Evolutionary conservation across 1,140 invertebrate species (phyloP), one percentile per base, ranked within the genome.

Genomic region (Schlechtendalia chinensis): DNA sequence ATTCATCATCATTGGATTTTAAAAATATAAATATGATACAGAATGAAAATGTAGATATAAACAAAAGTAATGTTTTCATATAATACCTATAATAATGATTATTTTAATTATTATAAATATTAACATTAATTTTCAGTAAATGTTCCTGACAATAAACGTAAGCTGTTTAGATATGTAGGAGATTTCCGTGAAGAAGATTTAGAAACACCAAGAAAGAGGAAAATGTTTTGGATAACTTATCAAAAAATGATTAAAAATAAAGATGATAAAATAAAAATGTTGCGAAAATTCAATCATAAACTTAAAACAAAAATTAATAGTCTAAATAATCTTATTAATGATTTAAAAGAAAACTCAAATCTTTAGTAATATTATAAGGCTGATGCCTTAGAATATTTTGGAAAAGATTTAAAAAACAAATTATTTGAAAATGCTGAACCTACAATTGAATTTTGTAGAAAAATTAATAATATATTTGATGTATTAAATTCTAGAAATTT

Each of bases 341-440:
- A n/a, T 65, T 39, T 4, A 65, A 65, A 45, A 45, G 4, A 45
- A 45, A 45, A 45, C 5, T 53, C 84, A 85, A 27, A 75, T n/a
- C 10, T 56, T 82, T 22, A 82, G 81, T 45, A 50, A 4, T 17
- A 61, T 27, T 67, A 63, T 82, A n/a, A n/a, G 1, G 39, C 29
- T 58, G 39, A 77, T 69, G 29, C 59, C 39, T 22, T 82, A 10
- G 27, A 27, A 19, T 79, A 54, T 67, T 58, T 56, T 54, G 1
- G 19, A 58, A 56, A 67, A 24, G 32, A 47, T n/a, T 39, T 39
- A 45, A 65, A 45, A 17, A 32, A 80, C 5, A 19, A 39, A 29
- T 19, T 45, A 6, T 82, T 82, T 79, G 19, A 77, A 54, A n/a
- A 50, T 50, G 10, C 54, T 29, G 58, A 39, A 50, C 11, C 72